Percentiles rank a stretch among this genome's conserved stretches.
These are phyloP conservation scores for Syrista parreyssii DNA, from an alignment of 2,888 invertebrate genomes.

Conservation along the genomic window DNA sequence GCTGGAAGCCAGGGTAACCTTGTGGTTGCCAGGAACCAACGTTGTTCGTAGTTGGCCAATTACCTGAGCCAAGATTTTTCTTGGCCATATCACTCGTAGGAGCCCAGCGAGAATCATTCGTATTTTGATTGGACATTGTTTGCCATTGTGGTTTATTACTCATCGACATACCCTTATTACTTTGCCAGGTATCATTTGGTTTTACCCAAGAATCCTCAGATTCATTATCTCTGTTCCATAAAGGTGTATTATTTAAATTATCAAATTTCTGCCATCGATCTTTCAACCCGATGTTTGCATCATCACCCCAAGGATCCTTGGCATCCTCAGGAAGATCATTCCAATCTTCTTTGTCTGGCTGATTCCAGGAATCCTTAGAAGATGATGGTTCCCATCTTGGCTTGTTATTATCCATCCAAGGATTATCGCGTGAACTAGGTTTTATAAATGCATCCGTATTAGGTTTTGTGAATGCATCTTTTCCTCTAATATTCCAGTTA, in stretches of 20 bases:
- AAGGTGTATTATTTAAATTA: neutral
- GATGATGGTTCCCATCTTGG: slow-evolving; percentile 21
- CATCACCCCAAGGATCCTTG: slow-evolving; percentile 62
- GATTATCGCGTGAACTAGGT: slow-evolving; percentile 32
- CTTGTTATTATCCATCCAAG: slow-evolving; percentile 26
- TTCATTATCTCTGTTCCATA: slow-evolving; percentile 37
- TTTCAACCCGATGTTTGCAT: slow-evolving; percentile 26
- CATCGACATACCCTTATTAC: slow-evolving; percentile 27
- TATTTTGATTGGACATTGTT: slow-evolving; percentile 20
- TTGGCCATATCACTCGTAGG: slow-evolving; percentile 19
- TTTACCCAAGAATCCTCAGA: slow-evolving; percentile 37
- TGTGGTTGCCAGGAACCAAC: slow-evolving; percentile 39
- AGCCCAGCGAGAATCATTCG: slow-evolving; percentile 27
- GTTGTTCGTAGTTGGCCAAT: slow-evolving; percentile 40
- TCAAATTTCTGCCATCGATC: slow-evolving; percentile 24
- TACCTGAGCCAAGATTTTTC: slow-evolving; percentile 23
- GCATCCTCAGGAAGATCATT: slow-evolving; percentile 61
- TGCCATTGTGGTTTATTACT: slow-evolving; percentile 34
- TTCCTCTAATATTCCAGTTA: slow-evolving; percentile 50
- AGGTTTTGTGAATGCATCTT: slow-evolving; percentile 39
- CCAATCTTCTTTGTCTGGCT: slow-evolving; percentile 54
- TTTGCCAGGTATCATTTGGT: slow-evolving; percentile 39
- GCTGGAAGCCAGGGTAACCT: slow-evolving; percentile 32
- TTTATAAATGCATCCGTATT: slow-evolving; percentile 14
- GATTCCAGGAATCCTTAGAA: slow-evolving; percentile 16